Evolutionary conservation across 2,888 invertebrate genomes (phyloP).

Genomic region (Blomia tropicalis): DNA sequence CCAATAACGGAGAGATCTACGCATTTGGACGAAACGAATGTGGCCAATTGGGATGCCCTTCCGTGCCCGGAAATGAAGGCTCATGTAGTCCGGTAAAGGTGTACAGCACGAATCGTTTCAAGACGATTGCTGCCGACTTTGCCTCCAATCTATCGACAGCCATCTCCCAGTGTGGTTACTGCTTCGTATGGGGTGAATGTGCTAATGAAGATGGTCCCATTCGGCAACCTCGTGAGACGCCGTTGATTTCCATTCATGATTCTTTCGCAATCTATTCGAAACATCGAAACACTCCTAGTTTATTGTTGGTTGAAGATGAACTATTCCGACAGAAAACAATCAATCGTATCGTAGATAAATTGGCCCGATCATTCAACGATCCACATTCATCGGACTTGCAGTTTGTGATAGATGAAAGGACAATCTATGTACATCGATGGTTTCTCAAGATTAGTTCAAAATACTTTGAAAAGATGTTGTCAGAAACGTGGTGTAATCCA

Average conservation of each 20-base stretch:
- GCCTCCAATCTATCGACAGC: slow-evolving; percentile 13
- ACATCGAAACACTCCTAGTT: slow-evolving; percentile 2
- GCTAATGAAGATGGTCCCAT: slow-evolving; percentile 4
- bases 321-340: neutral
- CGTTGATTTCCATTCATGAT: slow-evolving; percentile 10
- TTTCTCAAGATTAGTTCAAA: slow-evolving; percentile 18
- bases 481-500: slow-evolving; percentile 8
- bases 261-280: slow-evolving; percentile 14
- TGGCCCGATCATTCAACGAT: slow-evolving; percentile 21
- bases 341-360: slow-evolving; percentile 17
- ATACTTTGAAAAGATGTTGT: slow-evolving; percentile 20
- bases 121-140: slow-evolving; percentile 17
- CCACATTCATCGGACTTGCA: slow-evolving; percentile 9
- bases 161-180: slow-evolving; percentile 16
- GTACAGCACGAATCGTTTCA: neutral
- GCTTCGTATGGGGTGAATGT: slow-evolving; percentile 23
- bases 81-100: slow-evolving; percentile 16
- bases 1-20: slow-evolving; percentile 19
- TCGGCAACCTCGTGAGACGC: slow-evolving; percentile 15
- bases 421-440: slow-evolving; percentile 22
- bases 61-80: neutral
- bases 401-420: slow-evolving; percentile 10
- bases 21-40: slow-evolving; percentile 18
- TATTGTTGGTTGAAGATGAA: neutral
- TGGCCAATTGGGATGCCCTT: slow-evolving; percentile 16